Evolutionary conservation across 2,888 invertebrate species (phyloP), one percentile per base, ranked within the genome.

Genomic region (Brachyopa scutellaris): DNA sequence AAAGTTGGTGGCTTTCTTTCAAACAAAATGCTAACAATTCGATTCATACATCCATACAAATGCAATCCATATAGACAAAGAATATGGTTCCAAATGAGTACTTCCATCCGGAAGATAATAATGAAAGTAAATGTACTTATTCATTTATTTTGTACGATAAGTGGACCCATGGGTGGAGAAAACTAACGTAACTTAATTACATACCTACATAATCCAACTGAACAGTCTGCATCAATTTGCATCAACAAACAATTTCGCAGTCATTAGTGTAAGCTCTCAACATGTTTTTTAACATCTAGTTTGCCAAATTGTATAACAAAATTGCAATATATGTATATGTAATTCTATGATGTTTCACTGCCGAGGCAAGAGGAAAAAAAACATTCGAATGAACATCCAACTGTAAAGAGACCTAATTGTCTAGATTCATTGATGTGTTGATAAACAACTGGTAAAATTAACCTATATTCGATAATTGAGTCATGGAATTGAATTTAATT

Each of bases 401-500:
- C 29, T 21, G 11, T 11, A 40, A 7, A 11, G 59, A 59, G 70
- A 49, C 38, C 15, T 45, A 8, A n/a, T 11, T 38, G 11, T 36
- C 9, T n/a, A 53, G 62, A 53, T 62, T 33, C 45, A 36, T 33
- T 62, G 40, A 62, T 23, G 33, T 47, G 21, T 57, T 49, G 38
- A 21, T 70, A 31, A 49, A 61, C 29, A 49, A 40, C 29, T 7
- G 17, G 42, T 33, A 15, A 40, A 66, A 62, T 80, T 59, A 80
- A 59, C 76, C 69, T 76, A 76, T 76, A 70, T 77, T 82, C 72
- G 82, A 76, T 80, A 38, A 77, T 82, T 76, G 80, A 76, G 62
- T 67, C 57, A 53, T 64, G 42, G 59, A 74, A 51, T 40, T 66
- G 40, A 72, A 66, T 64, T 42, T 29, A 42, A 55, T 55, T 74